Conservation (phyloP, 2,797 vertebrate species). For the Salarias fasciatus region DNA sequence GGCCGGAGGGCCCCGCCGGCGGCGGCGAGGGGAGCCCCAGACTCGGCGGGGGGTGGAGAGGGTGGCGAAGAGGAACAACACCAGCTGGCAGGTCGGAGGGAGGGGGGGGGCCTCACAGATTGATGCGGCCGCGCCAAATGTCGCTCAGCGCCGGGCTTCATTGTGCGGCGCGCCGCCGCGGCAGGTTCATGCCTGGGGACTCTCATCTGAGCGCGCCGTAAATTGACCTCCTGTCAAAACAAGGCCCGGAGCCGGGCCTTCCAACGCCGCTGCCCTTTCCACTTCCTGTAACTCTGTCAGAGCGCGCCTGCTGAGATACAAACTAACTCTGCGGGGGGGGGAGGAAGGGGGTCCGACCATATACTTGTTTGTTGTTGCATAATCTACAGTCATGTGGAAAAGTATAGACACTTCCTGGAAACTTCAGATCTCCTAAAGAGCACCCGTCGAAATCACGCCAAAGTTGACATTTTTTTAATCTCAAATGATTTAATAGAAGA, state of each 20-base stretch:
- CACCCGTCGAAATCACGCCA: too few species aligned
- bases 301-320: constrained; percentile 1
- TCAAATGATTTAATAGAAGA: too few species aligned
- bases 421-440: too few species aligned
- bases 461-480: too few species aligned
- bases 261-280: constrained; percentile 34
- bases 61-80: constrained; percentile 51
- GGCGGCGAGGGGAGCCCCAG: constrained; percentile 33
- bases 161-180: constrained; percentile 34
- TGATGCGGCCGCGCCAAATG: constrained; percentile 52
- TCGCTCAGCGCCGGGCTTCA: constrained; percentile 25
- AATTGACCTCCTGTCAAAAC: constrained; percentile 53
- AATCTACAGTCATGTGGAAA: too few species aligned
- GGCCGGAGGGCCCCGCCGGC: constrained; percentile 31
- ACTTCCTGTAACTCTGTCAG: constrained; percentile 1
- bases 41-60: constrained; percentile 39
- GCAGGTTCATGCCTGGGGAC: constrained; percentile 52
- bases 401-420: too few species aligned
- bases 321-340: too few species aligned
- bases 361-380: too few species aligned
- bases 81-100: constrained; percentile 54
- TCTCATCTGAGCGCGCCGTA: constrained; percentile 42
- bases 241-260: constrained; percentile 33
- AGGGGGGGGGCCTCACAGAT: constrained; percentile 64
- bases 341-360: neutral